Percentiles rank a stretch among this genome's conserved stretches.
Conservation (phyloP, 2,888 invertebrate genomes). For the Pyrochroa serraticornis region DNA sequence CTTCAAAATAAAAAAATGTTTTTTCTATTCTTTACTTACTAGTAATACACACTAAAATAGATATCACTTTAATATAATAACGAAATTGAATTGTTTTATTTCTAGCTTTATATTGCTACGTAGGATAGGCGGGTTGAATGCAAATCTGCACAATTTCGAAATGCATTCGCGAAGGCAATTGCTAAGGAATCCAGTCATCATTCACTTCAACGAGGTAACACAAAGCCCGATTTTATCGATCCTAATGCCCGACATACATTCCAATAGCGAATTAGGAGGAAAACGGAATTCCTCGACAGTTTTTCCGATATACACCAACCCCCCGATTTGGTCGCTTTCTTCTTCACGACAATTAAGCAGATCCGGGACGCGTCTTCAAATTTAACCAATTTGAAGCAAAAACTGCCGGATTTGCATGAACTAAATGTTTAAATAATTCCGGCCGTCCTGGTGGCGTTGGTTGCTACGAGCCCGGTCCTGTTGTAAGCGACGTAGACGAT, state of each 20-base stretch:
- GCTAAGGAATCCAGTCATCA: conserved; percentile 5
- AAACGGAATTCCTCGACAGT: conserved; percentile 1
- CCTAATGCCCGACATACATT: conserved; percentile 18
- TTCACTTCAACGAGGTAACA: conserved; percentile 8
- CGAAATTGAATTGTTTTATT: no score
- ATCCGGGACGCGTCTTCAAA: conserved; percentile 14
- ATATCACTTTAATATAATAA: no score
- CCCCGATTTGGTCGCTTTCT: not conserved
- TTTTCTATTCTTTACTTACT: not conserved
- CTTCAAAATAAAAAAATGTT: no score
- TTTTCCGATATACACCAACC: not conserved
- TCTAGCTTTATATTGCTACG: no score
- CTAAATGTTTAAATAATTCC: conserved; percentile 42
- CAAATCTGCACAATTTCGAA: no score
- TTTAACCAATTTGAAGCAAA: conserved; percentile 34
- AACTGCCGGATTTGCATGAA: conserved; percentile 37
- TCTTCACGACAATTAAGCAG: conserved; percentile 14
- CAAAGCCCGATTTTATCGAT: conserved; percentile 22
- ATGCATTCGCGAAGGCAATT: no score
- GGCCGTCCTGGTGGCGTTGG: conserved; percentile 23
- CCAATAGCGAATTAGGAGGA: conserved; percentile 7
- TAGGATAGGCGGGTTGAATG: no score
- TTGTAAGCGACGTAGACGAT: conserved; percentile 22
- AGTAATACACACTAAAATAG: no score
- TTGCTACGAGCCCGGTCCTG: conserved; percentile 22